A percentile compares a stretch with the other conserved stretches of the same genome.
phyloP scores from a whole-genome alignment of 2,113 vertebrate genomes.

The Hassar affinis region DNA sequence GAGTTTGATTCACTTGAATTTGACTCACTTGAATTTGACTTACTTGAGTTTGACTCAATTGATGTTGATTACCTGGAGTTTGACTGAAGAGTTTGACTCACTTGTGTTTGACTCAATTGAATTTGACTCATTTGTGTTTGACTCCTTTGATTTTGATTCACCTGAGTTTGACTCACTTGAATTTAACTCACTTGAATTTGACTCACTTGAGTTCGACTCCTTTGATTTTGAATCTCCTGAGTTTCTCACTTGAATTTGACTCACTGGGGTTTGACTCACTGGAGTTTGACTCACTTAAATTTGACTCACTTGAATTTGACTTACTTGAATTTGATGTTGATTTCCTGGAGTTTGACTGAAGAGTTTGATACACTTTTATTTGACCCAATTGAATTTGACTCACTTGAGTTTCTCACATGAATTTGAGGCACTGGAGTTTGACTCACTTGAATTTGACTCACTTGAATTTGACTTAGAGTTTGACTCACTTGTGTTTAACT shows the following conservation, averaged over 20 bases:
- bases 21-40: background rate
- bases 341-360: background rate
- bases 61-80: background rate
- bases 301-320: background rate
- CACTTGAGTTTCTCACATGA: too few species aligned
- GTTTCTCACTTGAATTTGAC: too few species aligned
- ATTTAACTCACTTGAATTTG: too few species aligned
- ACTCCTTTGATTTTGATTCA: background rate
- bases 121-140: background rate
- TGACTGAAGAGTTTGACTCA: background rate
- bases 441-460: background rate
- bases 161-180: background rate
- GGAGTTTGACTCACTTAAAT: too few species aligned
- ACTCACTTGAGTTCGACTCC: too few species aligned
- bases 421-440: background rate
- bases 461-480: background rate
- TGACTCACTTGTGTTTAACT: background rate
- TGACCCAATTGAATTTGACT: background rate
- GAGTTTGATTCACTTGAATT: background rate
- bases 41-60: background rate
- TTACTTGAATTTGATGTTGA: background rate
- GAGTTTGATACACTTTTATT: background rate
- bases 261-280: too few species aligned
- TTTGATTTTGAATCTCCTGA: background rate
- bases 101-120: background rate